phyloP scores from a whole-genome alignment of 2,797 vertebrate species.

The Heliangelus exortis region DNA sequence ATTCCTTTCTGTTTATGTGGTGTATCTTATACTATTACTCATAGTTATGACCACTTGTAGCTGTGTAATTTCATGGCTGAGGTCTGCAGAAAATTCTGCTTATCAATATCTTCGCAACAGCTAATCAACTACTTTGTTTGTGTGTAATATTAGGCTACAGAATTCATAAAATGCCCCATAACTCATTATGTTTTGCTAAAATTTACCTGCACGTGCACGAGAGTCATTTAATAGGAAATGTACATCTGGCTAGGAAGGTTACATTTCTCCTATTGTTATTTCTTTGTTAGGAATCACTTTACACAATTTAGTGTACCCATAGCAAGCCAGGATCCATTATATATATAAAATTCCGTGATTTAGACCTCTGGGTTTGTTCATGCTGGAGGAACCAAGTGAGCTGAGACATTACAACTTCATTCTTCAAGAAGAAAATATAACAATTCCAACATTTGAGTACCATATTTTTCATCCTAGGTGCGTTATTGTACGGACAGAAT shows the following conservation, averaged over 20 bases:
- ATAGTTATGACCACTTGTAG: conserved; percentile 29
- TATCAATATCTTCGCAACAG: background rate
- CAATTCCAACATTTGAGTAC: background rate
- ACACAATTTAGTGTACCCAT: background rate
- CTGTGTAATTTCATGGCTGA: conserved; percentile 5
- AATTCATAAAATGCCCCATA: background rate
- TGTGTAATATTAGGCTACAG: background rate
- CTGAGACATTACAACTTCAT: background rate
- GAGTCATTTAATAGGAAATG: background rate
- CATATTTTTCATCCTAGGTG: background rate
- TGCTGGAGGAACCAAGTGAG: background rate
- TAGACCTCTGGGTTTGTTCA: background rate
- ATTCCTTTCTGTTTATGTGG: conserved; percentile 3
- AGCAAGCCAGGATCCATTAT: background rate
- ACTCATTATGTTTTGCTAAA: background rate
- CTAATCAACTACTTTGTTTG: background rate
- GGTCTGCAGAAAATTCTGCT: conserved; percentile 9
- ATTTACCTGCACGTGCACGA: background rate
- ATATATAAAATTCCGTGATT: background rate
- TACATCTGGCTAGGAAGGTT: background rate
- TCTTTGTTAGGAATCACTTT: background rate
- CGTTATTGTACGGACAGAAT: background rate
- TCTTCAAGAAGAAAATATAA: background rate
- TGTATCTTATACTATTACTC: conserved; percentile 22
- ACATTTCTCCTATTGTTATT: background rate